phyloP scores from a whole-genome alignment of 1,140 invertebrate species.

The Himalopsyche phryganea region DNA sequence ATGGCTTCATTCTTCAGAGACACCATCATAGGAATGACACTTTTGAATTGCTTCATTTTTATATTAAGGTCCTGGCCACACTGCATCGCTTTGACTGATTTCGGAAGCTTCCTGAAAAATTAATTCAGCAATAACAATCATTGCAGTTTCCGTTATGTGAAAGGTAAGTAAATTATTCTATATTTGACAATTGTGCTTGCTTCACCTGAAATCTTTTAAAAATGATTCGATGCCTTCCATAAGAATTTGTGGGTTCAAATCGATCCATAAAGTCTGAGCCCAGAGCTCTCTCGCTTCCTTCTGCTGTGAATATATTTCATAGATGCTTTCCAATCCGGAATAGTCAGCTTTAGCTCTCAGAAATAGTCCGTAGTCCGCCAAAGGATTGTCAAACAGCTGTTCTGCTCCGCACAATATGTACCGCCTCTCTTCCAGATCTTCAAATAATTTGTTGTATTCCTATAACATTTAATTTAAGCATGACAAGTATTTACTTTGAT shows the following conservation, averaged over 20 bases:
- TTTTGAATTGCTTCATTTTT: slow-evolving; percentile 85
- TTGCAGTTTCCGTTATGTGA: too few species aligned
- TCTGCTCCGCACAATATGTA: slow-evolving; percentile 72
- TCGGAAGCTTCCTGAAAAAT: slow-evolving; percentile 50
- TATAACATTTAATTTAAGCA: slow-evolving; percentile 39
- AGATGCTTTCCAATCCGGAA: slow-evolving; percentile 68
- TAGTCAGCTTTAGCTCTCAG: slow-evolving; percentile 68
- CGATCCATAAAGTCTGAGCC: slow-evolving; percentile 82
- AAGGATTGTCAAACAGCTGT: slow-evolving; percentile 78
- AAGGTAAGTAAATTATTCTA: too few species aligned
- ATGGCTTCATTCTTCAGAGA: slow-evolving; percentile 89
- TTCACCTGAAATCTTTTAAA: slow-evolving; percentile 71
- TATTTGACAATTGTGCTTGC: too few species aligned
- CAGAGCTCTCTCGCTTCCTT: slow-evolving; percentile 72
- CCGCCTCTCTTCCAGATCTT: slow-evolving; percentile 63
- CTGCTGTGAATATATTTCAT: slow-evolving; percentile 74
- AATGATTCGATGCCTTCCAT: slow-evolving; percentile 84
- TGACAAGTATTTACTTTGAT: too few species aligned
- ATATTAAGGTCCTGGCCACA: slow-evolving; percentile 67
- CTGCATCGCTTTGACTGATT: slow-evolving; percentile 52
- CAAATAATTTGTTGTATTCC: slow-evolving; percentile 66
- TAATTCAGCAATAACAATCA: too few species aligned
- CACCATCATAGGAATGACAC: slow-evolving; percentile 82
- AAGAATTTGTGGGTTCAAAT: slow-evolving; percentile 78
- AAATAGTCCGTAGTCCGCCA: slow-evolving; percentile 77